Evolutionary conservation across 1,140 invertebrate genomes (phyloP).

Genomic region (Dendroctonus valens): DNA sequence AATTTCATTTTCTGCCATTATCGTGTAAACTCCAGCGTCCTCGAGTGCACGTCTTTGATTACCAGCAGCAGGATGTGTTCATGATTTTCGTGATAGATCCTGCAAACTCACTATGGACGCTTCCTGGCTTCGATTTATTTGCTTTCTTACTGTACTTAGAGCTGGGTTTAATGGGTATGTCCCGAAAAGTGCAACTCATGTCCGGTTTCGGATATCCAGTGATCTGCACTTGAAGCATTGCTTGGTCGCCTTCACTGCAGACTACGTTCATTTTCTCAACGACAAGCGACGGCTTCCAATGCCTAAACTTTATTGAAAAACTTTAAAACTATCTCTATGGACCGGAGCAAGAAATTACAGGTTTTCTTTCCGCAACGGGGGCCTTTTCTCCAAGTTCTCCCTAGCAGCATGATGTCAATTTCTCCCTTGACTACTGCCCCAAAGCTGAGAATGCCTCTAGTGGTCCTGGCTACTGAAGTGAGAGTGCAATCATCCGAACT

Average conservation of each 20-base stretch:
- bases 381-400: background rate
- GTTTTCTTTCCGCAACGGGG: slow-evolving; percentile 11
- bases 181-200: slow-evolving; percentile 27
- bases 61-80: slow-evolving; percentile 30
- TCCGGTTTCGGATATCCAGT: slow-evolving; percentile 32
- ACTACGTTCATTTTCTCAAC: slow-evolving; percentile 28
- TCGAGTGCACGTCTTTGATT: slow-evolving; percentile 27
- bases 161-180: slow-evolving; percentile 29
- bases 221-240: slow-evolving; percentile 30
- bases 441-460: slow-evolving; percentile 28
- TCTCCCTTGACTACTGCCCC: slow-evolving; percentile 29
- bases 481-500: slow-evolving; percentile 20
- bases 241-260: slow-evolving; percentile 26
- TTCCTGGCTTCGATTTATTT: background rate
- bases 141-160: slow-evolving; percentile 26
- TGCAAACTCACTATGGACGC: background rate
- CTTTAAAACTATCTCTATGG: background rate
- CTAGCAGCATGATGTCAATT: slow-evolving; percentile 11
- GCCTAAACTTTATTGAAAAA: slow-evolving; percentile 23
- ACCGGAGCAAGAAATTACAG: slow-evolving; percentile 6
- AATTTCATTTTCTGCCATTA: slow-evolving; percentile 33
- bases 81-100: slow-evolving; percentile 30
- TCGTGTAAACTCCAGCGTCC: slow-evolving; percentile 24
- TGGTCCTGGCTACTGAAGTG: slow-evolving; percentile 24
- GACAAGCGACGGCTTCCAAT: slow-evolving; percentile 29